These are phyloP conservation scores for Tetrapedia diversipes DNA, from an alignment of 2,888 invertebrate species.

Conservation along the genomic window DNA sequence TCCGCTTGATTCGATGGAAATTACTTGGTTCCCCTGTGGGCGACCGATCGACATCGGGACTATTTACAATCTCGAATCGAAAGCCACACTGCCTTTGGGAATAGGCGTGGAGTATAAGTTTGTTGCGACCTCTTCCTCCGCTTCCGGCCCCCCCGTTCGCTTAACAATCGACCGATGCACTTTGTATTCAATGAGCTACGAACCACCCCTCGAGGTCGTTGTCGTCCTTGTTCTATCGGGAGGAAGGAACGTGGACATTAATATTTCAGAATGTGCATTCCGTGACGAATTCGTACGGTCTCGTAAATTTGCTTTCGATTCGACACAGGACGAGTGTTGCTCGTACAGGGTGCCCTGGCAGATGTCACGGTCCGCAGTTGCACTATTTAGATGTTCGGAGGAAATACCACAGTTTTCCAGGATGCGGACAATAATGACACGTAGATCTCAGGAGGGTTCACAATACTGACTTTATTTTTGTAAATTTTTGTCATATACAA, in stretches of 20 bases:
- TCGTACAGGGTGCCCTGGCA: neutral
- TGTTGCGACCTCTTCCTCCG: constrained; percentile 33
- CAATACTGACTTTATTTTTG: no score
- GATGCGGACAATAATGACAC: no score
- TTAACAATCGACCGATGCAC: constrained; percentile 59
- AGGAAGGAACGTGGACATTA: neutral
- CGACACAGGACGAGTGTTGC: neutral
- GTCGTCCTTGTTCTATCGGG: neutral
- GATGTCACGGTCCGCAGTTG: no score
- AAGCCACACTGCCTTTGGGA: constrained; percentile 58
- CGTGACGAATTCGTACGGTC: neutral
- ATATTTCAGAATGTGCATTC: neutral
- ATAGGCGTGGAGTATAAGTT: constrained; percentile 37
- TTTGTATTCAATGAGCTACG: constrained; percentile 59
- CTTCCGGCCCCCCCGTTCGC: constrained; percentile 28
- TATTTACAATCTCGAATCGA: constrained; percentile 65
- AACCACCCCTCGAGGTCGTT: constrained; percentile 10
- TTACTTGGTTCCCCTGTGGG: constrained; percentile 60
- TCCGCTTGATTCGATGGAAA: constrained; percentile 60
- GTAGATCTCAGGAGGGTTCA: no score
- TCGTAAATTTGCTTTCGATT: neutral
- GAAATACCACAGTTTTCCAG: neutral
- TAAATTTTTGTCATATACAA: no score
- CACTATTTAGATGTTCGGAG: neutral
- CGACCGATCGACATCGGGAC: constrained; percentile 49